Percentiles rank a stretch among this genome's conserved stretches.
Conservation (phyloP, 1,140 invertebrate genomes). For the Drosophila eugracilis region DNA sequence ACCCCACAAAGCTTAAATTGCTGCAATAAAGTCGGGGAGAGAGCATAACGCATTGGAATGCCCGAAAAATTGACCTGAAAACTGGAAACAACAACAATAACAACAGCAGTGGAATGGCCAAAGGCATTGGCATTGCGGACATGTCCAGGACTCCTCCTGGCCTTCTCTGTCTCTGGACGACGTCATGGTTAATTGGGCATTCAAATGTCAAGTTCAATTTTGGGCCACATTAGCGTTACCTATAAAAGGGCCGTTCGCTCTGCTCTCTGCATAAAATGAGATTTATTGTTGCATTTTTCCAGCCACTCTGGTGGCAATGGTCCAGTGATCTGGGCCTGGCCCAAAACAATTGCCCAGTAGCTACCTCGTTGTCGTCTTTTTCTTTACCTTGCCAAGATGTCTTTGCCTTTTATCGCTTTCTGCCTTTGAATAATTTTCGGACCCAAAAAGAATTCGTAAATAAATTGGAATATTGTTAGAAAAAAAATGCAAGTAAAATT, state of each 20-base stretch:
- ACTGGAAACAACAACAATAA: slow-evolving; percentile 13
- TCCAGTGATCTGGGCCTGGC: slow-evolving; percentile 58
- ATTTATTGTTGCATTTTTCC: slow-evolving; percentile 84
- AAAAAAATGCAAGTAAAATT: slow-evolving; percentile 50
- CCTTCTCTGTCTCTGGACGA: slow-evolving; percentile 26
- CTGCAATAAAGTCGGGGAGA: slow-evolving; percentile 56
- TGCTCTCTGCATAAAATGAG: slow-evolving; percentile 80
- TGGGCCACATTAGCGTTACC: slow-evolving; percentile 84
- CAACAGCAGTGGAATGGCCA: neutral
- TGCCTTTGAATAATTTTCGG: slow-evolving; percentile 73
- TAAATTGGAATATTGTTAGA: slow-evolving; percentile 73
- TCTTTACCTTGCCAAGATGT: neutral
- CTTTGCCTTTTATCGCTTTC: slow-evolving; percentile 46
- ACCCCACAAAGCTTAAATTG: slow-evolving; percentile 30
- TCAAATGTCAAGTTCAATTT: slow-evolving; percentile 85
- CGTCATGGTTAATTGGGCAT: slow-evolving; percentile 84
- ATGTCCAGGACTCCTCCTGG: slow-evolving; percentile 36
- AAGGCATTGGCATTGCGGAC: slow-evolving; percentile 19
- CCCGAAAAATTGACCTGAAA: slow-evolving; percentile 68
- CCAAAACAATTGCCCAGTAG: slow-evolving; percentile 61
- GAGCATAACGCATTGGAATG: slow-evolving; percentile 65
- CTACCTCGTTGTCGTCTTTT: neutral
- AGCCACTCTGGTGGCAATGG: slow-evolving; percentile 70
- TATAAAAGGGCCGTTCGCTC: slow-evolving; percentile 77
- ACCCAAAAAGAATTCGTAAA: slow-evolving; percentile 11